Conservation (phyloP, 2,888 invertebrate species). For the Stenichneumon culpator region DNA sequence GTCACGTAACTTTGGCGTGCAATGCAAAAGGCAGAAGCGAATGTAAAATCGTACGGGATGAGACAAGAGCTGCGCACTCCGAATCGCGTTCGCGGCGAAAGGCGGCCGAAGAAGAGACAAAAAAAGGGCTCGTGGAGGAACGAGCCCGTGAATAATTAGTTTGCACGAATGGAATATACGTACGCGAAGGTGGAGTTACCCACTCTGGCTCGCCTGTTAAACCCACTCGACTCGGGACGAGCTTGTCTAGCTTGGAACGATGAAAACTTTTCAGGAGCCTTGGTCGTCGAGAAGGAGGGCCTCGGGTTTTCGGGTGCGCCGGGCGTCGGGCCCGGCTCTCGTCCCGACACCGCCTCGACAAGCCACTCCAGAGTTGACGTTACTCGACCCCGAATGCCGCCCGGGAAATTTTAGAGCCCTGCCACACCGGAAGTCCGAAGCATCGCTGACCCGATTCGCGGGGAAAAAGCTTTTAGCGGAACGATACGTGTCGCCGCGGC, state of each 20-base stretch:
- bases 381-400: constrained; percentile 5
- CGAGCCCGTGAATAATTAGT: constrained; percentile 16
- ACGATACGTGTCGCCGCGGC: constrained; percentile 34
- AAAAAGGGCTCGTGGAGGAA: no score
- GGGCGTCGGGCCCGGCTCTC: constrained; percentile 5
- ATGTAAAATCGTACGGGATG: no score
- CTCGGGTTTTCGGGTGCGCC: background rate
- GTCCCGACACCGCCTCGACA: constrained; percentile 38
- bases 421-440: constrained; percentile 61
- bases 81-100: no score
- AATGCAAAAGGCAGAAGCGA: no score
- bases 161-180: background rate
- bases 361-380: constrained; percentile 6
- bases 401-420: constrained; percentile 27
- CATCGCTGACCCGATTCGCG: constrained; percentile 68
- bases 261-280: constrained; percentile 53
- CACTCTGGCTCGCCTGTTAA: constrained; percentile 37
- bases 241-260: constrained; percentile 56
- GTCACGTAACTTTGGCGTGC: no score
- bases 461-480: constrained; percentile 68
- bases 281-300: constrained; percentile 21
- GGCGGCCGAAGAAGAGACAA: no score
- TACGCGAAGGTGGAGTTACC: constrained; percentile 15
- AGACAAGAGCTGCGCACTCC: no score
- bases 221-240: constrained; percentile 31